Evolutionary conservation across 2,888 invertebrate species (phyloP).

Genomic region (Mimas tiliae): DNA sequence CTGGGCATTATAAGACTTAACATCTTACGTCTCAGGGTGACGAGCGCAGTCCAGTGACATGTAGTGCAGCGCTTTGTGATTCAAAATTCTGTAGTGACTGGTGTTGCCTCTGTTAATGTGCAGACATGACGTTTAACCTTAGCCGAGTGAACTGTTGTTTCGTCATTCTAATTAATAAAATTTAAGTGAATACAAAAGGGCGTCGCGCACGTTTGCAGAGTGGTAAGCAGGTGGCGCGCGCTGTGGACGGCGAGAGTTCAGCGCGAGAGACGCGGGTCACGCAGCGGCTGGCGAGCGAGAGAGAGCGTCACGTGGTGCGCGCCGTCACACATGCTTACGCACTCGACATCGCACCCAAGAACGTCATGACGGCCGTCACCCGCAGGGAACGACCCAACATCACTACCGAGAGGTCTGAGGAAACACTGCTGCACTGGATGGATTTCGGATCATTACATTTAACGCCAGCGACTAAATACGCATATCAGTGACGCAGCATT

Average conservation of each 20-base stretch:
- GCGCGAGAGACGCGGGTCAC: too few species aligned
- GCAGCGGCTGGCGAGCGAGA: slow-evolving; percentile 22
- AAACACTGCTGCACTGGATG: neutral
- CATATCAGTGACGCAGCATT: too few species aligned
- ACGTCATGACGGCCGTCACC: slow-evolving; percentile 22
- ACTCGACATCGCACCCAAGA: slow-evolving; percentile 47
- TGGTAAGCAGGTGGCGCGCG: slow-evolving; percentile 19
- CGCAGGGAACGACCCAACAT: slow-evolving; percentile 37
- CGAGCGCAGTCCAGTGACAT: too few species aligned
- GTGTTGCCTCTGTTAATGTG: too few species aligned
- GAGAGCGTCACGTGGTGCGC: slow-evolving; percentile 30
- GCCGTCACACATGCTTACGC: slow-evolving; percentile 43
- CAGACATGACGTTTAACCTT: too few species aligned
- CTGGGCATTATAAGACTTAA: too few species aligned
- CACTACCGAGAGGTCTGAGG: slow-evolving; percentile 48
- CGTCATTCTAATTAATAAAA: neutral
- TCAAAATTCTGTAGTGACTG: too few species aligned
- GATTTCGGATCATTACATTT: too few species aligned
- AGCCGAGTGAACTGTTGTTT: too few species aligned
- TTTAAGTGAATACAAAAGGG: neutral
- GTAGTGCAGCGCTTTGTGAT: too few species aligned
- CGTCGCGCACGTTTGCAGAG: neutral
- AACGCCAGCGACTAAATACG: too few species aligned
- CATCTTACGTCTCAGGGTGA: too few species aligned
- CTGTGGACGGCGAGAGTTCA: slow-evolving; percentile 13